A percentile compares a stretch with the other conserved stretches of the same genome.
Conservation (phyloP, 2,888 invertebrate species). For the Eupeodes latifasciatus region DNA sequence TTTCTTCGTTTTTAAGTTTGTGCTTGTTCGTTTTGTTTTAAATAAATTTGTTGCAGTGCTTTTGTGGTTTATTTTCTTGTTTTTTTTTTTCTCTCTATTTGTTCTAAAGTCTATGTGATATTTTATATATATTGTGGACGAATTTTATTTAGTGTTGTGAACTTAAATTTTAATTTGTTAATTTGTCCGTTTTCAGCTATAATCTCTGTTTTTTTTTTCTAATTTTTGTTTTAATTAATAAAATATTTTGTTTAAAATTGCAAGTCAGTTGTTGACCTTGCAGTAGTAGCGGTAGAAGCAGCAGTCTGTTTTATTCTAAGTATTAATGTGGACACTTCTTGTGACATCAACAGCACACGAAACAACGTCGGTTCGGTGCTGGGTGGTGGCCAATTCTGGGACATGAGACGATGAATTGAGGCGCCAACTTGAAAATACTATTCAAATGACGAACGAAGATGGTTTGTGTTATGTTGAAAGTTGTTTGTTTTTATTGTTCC, state of each 20-base stretch:
- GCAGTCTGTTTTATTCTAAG: conserved; percentile 37
- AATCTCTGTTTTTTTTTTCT: conserved; percentile 34
- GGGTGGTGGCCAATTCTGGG: conserved; percentile 72
- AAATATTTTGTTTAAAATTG: conserved; percentile 50
- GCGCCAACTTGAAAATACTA: conserved; percentile 66
- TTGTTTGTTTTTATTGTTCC: not conserved
- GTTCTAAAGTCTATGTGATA: conserved; percentile 42
- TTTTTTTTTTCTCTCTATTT: conserved; percentile 1
- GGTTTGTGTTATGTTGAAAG: not conserved
- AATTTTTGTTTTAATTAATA: not conserved
- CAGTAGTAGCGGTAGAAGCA: conserved; percentile 4
- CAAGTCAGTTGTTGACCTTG: conserved; percentile 34
- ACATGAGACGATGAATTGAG: conserved; percentile 74
- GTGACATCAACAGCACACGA: conserved; percentile 72
- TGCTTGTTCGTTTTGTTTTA: conserved; percentile 54
- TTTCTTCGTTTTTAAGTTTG: conserved; percentile 48
- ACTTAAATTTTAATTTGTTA: conserved; percentile 44
- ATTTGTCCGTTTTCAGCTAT: conserved; percentile 67
- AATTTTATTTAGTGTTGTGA: conserved; percentile 52
- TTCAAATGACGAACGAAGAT: conserved; percentile 30
- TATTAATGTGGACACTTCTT: conserved; percentile 46
- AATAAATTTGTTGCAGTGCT: conserved; percentile 44
- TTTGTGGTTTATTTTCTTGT: conserved; percentile 33
- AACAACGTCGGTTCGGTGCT: conserved; percentile 70
- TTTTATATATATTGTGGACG: conserved; percentile 54